A percentile compares a stretch with the other conserved stretches of the same genome.
phyloP scores from a whole-genome alignment of 2,888 invertebrate genomes.

The Dascillus cervinus region DNA sequence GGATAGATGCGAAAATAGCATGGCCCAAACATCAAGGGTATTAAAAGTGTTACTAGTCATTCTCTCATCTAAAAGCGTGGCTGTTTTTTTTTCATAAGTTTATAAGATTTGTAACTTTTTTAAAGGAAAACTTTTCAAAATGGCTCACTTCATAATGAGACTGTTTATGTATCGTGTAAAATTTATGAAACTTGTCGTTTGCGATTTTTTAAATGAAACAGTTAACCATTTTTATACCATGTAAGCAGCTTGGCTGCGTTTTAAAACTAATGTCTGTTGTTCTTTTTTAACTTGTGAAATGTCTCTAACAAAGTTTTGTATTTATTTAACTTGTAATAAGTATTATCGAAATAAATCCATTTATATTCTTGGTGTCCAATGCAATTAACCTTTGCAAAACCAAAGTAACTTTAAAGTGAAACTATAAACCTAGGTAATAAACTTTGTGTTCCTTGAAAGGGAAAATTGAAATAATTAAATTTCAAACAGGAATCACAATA shows the following conservation, averaged over 20 bases:
- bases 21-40: conserved; percentile 67
- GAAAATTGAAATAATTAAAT: too few relatives aligned
- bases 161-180: neutral
- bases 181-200: conserved; percentile 18
- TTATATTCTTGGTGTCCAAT: too few relatives aligned
- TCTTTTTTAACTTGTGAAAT: conserved; percentile 20
- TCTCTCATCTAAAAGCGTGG: conserved; percentile 22
- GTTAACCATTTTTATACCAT: conserved; percentile 26
- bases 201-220: conserved; percentile 23
- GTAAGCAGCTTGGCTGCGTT: conserved; percentile 26
- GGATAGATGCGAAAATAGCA: conserved; percentile 93
- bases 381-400: too few relatives aligned
- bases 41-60: conserved; percentile 27
- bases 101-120: conserved; percentile 5
- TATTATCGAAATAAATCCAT: conserved; percentile 25
- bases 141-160: neutral
- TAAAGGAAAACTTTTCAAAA: conserved; percentile 1
- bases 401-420: too few relatives aligned
- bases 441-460: too few relatives aligned
- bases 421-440: too few relatives aligned
- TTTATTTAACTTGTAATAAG: conserved; percentile 28
- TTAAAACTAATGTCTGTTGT: conserved; percentile 18
- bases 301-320: conserved; percentile 23
- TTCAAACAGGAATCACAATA: too few relatives aligned
- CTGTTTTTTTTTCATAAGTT: conserved; percentile 13